Evolutionary conservation across 2,113 vertebrate genomes (phyloP).

Genomic region (Macrotis lagotis): DNA sequence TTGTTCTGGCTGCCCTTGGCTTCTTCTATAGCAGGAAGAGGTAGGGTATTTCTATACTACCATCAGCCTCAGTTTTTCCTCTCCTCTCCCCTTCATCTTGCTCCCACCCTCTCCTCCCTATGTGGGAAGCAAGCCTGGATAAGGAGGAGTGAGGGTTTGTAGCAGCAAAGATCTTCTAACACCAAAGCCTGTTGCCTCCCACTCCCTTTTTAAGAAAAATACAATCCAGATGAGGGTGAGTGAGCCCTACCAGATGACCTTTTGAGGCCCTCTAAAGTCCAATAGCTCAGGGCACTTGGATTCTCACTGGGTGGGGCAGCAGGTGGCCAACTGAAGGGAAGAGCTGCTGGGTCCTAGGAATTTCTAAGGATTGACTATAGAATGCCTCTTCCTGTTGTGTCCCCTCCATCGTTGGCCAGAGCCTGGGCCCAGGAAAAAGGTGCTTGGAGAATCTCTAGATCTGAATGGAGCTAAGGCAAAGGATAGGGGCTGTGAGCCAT

Average conservation of each 20-base stretch:
- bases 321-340: background rate
- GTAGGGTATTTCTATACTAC: constrained; percentile 41
- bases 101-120: background rate
- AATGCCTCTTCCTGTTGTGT: background rate
- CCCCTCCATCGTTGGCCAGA: background rate
- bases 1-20: constrained; percentile 75
- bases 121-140: background rate
- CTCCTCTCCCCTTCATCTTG: fast-evolving
- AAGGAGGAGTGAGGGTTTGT: background rate
- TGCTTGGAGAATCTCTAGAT: background rate
- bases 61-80: background rate
- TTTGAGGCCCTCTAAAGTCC: background rate
- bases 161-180: constrained; percentile 2
- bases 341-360: background rate
- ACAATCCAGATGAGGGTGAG: background rate
- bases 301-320: background rate
- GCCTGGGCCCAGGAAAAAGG: background rate
- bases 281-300: background rate
- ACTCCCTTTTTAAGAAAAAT: background rate
- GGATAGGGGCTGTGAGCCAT: background rate
- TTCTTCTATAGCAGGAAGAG: constrained; percentile 86
- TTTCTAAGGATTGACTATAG: background rate
- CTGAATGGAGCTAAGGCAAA: background rate
- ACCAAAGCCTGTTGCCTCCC: background rate
- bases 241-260: background rate